phyloP scores from a whole-genome alignment of 2,888 invertebrate species.

The Athetis lepigone region DNA sequence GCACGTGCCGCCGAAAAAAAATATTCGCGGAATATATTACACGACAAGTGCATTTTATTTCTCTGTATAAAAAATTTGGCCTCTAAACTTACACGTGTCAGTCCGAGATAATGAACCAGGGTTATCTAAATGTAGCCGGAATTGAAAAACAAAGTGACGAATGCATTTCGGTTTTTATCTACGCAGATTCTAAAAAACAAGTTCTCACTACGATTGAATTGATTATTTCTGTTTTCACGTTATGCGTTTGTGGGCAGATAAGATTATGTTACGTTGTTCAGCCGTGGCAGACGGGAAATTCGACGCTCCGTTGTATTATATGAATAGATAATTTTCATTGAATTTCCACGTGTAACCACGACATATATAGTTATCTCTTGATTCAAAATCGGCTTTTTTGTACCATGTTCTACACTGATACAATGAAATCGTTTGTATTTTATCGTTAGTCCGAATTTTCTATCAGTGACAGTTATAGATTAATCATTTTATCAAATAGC shows the following conservation, averaged over 20 bases:
- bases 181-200: conserved; percentile 38
- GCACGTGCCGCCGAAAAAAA: conserved; percentile 31
- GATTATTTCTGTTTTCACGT: conserved; percentile 44
- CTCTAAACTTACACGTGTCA: conserved; percentile 76
- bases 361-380: conserved; percentile 14
- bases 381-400: not conserved
- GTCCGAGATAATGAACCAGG: conserved; percentile 60
- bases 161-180: conserved; percentile 71
- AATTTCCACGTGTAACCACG: conserved; percentile 12
- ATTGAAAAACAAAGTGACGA: conserved; percentile 77
- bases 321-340: conserved; percentile 5
- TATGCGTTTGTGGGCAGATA: conserved; percentile 44
- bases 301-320: conserved; percentile 10
- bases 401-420: not conserved
- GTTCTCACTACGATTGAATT: conserved; percentile 30
- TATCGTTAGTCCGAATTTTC: not conserved
- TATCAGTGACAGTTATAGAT: not conserved
- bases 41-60: conserved; percentile 60
- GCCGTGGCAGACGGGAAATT: conserved; percentile 8
- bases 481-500: not conserved
- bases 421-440: not conserved
- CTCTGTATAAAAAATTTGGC: conserved; percentile 51
- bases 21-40: conserved; percentile 31
- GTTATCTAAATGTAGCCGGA: conserved; percentile 68
- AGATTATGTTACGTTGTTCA: conserved; percentile 21